Evolutionary conservation across 1,140 invertebrate genomes (phyloP).

Genomic region (Theocolax elegans): DNA sequence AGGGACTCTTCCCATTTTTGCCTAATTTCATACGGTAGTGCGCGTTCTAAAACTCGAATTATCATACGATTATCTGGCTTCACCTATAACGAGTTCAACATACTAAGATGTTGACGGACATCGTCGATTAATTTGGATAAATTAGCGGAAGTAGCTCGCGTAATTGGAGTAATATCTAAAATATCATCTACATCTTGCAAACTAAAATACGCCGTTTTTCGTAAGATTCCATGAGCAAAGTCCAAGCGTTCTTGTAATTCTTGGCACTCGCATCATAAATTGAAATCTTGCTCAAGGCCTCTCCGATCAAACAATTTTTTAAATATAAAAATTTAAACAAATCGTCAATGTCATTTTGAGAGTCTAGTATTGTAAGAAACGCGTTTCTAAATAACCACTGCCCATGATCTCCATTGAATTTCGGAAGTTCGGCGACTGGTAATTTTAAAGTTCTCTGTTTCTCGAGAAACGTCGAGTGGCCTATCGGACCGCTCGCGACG

Average conservation of each 20-base stretch:
- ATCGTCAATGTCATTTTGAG: constrained; percentile 39
- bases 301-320: constrained; percentile 31
- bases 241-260: constrained; percentile 47
- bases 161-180: constrained; percentile 22
- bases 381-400: constrained; percentile 36
- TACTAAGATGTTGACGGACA: constrained; percentile 28
- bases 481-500: no score
- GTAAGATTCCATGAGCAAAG: constrained; percentile 39
- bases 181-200: constrained; percentile 36
- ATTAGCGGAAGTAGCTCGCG: not conserved
- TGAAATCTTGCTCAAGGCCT: constrained; percentile 38
- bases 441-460: no score
- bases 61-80: constrained; percentile 3
- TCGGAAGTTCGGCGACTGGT: no score
- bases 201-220: constrained; percentile 41
- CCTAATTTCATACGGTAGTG: constrained; percentile 22
- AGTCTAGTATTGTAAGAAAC: constrained; percentile 37
- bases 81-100: constrained; percentile 30
- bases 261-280: constrained; percentile 37
- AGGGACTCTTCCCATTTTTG: constrained; percentile 43
- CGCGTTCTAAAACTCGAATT: constrained; percentile 34
- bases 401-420: no score
- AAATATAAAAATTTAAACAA: constrained; percentile 45
- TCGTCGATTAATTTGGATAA: constrained; percentile 24
- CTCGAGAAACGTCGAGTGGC: no score